A percentile compares a stretch with the other conserved stretches of the same genome.
Conservation (phyloP, 1,140 invertebrate genomes). For the Ostrea denselamellosa region DNA sequence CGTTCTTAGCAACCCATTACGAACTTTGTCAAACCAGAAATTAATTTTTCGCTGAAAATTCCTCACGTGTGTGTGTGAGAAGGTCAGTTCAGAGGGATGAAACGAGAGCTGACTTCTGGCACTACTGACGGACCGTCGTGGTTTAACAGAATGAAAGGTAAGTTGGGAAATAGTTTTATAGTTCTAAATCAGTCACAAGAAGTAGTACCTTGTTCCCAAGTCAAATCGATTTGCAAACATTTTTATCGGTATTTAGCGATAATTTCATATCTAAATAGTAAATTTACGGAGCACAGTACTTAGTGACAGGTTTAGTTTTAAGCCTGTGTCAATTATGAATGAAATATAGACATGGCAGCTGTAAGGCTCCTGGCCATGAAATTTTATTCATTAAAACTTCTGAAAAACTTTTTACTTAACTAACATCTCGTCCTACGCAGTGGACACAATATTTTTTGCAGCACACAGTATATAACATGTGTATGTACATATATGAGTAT, state of each 20-base stretch:
- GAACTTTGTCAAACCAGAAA: not conserved
- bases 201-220: not conserved
- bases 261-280: constrained; percentile 24
- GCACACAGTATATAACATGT: no score
- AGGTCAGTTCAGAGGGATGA: not conserved
- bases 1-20: constrained; percentile 28
- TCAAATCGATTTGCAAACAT: constrained; percentile 24
- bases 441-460: no score
- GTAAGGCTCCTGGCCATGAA: no score
- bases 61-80: not conserved
- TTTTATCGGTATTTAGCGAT: constrained; percentile 19
- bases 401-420: no score
- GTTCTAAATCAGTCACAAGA: not conserved
- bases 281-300: not conserved
- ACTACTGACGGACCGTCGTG: constrained; percentile 1
- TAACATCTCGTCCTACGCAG: no score
- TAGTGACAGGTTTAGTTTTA: not conserved
- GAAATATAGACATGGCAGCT: not conserved
- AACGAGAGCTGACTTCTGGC: not conserved
- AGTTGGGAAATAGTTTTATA: not conserved
- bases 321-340: not conserved
- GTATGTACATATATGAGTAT: no score
- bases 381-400: no score
- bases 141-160: constrained; percentile 33
- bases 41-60: not conserved